Conservation (phyloP, 1,140 invertebrate genomes). For the Aleiodes sp. region DNA sequence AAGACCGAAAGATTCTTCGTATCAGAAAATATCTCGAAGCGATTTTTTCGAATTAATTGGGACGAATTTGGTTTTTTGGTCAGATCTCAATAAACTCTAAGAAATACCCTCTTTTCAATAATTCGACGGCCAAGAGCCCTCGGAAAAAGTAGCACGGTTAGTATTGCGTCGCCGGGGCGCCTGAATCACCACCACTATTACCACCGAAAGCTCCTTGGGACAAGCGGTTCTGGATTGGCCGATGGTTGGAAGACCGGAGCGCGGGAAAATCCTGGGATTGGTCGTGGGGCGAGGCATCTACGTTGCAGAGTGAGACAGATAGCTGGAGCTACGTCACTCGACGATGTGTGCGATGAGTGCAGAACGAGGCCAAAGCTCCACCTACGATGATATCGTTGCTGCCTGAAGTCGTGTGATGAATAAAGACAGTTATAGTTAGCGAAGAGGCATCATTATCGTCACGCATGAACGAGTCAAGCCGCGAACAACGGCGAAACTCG, state of each 20-base stretch:
- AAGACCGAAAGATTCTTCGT: too few relatives aligned
- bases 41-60: background rate
- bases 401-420: conserved; percentile 10
- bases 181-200: conserved; percentile 8
- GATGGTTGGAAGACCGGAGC: conserved; percentile 44
- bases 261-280: conserved; percentile 49
- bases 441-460: conserved; percentile 27
- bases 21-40: too few relatives aligned
- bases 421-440: conserved; percentile 27
- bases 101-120: conserved; percentile 1
- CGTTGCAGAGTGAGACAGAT: conserved; percentile 40
- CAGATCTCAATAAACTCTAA: background rate
- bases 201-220: conserved; percentile 22
- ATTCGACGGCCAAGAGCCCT: conserved; percentile 10
- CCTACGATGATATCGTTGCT: conserved; percentile 44
- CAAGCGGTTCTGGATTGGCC: conserved; percentile 48
- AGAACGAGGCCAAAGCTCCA: conserved; percentile 50
- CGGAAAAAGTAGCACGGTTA: conserved; percentile 14
- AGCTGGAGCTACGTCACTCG: conserved; percentile 36
- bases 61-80: background rate
- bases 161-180: conserved; percentile 1
- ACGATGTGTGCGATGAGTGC: conserved; percentile 41
- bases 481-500: conserved; percentile 21
- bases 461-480: background rate
- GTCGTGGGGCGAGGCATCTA: conserved; percentile 59